phyloP scores from a whole-genome alignment of 2,113 vertebrate genomes.

The Scomber colias region DNA sequence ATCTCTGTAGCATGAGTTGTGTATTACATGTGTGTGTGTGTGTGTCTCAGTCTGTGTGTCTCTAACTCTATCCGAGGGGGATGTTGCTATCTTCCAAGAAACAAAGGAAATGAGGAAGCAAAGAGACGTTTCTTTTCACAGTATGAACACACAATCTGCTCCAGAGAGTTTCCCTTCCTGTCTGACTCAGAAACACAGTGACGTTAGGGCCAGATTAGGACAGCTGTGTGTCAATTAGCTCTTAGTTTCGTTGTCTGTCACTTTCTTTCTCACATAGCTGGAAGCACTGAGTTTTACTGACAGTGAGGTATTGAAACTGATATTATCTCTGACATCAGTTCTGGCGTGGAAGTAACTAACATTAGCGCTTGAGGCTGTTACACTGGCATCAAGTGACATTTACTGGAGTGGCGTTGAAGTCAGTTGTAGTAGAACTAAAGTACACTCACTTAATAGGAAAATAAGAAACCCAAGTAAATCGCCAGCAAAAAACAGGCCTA shows the following conservation, averaged over 20 bases:
- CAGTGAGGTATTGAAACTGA: not conserved
- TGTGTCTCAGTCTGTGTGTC: not conserved
- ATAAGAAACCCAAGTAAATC: not conserved
- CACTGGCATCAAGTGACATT: not conserved
- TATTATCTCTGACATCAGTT: not conserved
- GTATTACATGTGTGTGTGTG: not conserved
- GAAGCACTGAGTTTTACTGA: not conserved
- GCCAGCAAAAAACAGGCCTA: too few species aligned
- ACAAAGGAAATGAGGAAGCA: slow-evolving; percentile 45
- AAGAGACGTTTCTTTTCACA: slow-evolving; percentile 5
- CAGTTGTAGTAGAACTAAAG: not conserved
- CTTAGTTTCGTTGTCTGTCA: not conserved
- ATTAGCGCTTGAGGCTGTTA: not conserved
- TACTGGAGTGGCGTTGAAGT: not conserved
- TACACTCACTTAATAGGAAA: not conserved
- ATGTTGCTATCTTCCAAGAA: not conserved
- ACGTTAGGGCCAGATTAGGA: not conserved
- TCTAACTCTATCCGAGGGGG: not conserved
- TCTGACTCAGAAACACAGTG: slow-evolving; percentile 27
- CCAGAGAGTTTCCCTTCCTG: slow-evolving; percentile 51
- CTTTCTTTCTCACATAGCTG: slow-evolving; percentile 7
- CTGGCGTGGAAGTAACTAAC: not conserved
- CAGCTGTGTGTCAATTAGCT: slow-evolving; percentile 23
- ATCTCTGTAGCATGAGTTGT: not conserved
- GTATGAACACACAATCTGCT: slow-evolving; percentile 19